Evolutionary conservation across 2,888 invertebrate genomes (phyloP), one percentile per base, ranked within the genome.

Genomic region (Drosophila hamatofila): DNA sequence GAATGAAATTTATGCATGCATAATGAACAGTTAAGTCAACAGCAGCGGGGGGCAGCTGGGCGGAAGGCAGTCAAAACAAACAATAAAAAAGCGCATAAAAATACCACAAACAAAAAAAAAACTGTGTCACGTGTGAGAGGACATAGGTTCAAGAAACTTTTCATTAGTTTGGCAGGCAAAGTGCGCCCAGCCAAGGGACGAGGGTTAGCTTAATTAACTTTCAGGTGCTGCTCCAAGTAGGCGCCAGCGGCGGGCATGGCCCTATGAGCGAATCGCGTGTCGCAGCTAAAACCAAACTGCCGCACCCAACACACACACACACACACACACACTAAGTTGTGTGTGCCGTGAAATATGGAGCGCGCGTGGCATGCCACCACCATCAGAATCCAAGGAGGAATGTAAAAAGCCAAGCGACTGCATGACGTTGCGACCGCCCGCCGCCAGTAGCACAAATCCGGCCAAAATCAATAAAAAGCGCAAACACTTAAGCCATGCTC

Each of bases 401-500:
- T 7, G 52, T 35, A 35, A 35, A 35, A 35, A 35, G 35, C 35
- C 35, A 35, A 16, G 14, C 39, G 67, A 41, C 46, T 60, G 37
- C 16, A 37, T 37, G 54, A 62, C 73, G 51, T 27, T 62, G 56
- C 42, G 58, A 61, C 59, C 60, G 57, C 57, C 75, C 58, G 57
- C 74, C 62, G 73, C 60, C 65, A 55, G 77, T 68, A 66, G 74
- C 70, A 48, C 72, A 61, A 85, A 86, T 88, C 78, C 84, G 84
- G 80, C 86, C 73, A 83, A 86, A 86, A 86, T 86, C 86, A 86
- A 86, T 86, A 86, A 81, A 72, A 76, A 70, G 44, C 70, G 73
- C 70, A 81, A 78, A 82, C 71, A 76, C 85, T 83, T 80, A 84
- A 84, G 78, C 81, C 75, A 59, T 55, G 67, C 69, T 81, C 83